Percentiles rank a stretch among this genome's conserved stretches.
Conservation (phyloP, 53 echinoderm and acorn worm species). For the Temnopleurus reevesii region DNA sequence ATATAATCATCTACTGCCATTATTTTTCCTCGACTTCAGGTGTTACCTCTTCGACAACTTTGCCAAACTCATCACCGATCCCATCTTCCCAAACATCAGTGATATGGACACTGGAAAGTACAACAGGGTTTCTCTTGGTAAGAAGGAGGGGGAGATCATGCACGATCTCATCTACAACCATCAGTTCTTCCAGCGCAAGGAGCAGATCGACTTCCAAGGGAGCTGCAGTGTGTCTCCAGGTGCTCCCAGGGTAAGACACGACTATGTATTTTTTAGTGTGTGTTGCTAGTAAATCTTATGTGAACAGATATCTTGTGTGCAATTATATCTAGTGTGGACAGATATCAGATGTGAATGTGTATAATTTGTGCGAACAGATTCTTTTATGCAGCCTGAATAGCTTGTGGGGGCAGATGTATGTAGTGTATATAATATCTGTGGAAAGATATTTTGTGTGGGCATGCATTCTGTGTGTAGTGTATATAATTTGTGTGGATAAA, state of each 20-base stretch:
- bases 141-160: slow-evolving; percentile 99
- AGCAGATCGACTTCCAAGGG: slow-evolving; percentile 95
- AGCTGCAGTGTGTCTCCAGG: slow-evolving; percentile 84
- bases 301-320: no score
- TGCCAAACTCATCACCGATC: slow-evolving; percentile 90
- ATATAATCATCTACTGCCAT: slow-evolving; percentile 92
- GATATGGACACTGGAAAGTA: slow-evolving; percentile 85
- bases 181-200: slow-evolving; percentile 81
- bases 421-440: no score
- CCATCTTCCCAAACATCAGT: slow-evolving; percentile 78
- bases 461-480: no score
- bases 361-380: no score
- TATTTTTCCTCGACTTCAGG: slow-evolving; percentile 64
- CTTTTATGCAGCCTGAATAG: no score
- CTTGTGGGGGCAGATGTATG: no score
- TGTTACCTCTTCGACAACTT: slow-evolving; percentile 94
- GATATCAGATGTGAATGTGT: no score
- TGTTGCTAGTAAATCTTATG: no score
- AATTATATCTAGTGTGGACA: no score
- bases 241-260: slow-evolving; percentile 76
- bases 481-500: no score
- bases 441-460: no score
- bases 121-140: slow-evolving; percentile 86
- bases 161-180: slow-evolving; percentile 94
- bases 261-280: no score